Evolutionary conservation across 2,113 vertebrate species (phyloP).

Genomic region (Athene noctua): DNA sequence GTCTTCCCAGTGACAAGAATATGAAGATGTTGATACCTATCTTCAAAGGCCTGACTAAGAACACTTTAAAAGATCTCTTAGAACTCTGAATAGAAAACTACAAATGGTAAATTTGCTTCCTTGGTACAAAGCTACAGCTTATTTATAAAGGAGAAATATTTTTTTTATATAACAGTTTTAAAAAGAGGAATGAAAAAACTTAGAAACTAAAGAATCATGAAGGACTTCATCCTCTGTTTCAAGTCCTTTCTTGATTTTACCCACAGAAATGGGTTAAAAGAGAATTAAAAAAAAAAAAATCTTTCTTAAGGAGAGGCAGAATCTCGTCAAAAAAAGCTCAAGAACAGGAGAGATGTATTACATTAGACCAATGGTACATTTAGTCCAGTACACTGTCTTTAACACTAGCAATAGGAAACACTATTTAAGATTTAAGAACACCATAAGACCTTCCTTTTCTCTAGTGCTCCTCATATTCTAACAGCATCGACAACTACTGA

Average conservation of each 20-base stretch:
- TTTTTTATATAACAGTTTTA: background rate
- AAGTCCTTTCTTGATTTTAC: background rate
- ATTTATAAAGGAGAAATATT: background rate
- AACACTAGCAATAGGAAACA: background rate
- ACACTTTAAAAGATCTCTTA: background rate
- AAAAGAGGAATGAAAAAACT: background rate
- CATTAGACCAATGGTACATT: background rate
- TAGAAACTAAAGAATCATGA: background rate
- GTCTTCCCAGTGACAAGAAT: background rate
- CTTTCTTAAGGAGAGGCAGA: background rate
- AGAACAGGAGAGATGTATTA: background rate
- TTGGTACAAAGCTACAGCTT: background rate
- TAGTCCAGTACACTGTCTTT: background rate
- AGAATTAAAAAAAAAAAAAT: background rate
- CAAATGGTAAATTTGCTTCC: background rate
- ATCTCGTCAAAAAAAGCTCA: background rate
- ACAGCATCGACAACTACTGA: background rate
- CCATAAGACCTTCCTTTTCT: background rate
- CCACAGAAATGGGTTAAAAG: background rate
- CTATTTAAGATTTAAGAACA: background rate
- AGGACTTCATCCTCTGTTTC: background rate
- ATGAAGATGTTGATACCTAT: background rate
- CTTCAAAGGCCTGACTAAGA: background rate
- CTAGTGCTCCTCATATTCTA: background rate
- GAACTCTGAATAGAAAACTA: background rate